Conservation (phyloP, 2,113 vertebrate genomes). For the Dipodomys ordii region DNA sequence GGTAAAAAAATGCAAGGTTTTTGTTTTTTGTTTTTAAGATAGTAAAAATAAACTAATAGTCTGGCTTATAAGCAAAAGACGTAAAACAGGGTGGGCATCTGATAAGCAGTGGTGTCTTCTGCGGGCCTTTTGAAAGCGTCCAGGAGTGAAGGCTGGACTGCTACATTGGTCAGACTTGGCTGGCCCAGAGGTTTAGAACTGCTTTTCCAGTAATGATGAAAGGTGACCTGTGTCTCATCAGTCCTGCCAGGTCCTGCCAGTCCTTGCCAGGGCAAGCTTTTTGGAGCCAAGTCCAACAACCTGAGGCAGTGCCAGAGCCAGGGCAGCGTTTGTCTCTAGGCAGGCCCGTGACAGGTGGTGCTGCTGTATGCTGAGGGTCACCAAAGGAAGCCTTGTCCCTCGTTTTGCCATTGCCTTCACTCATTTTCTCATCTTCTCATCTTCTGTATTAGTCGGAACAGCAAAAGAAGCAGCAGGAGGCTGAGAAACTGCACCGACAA, state of each 20-base stretch:
- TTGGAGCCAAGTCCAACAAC: not conserved
- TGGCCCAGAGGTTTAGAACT: not conserved
- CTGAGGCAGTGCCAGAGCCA: rapidly evolving
- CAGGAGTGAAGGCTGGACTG: too few species aligned
- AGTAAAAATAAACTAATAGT: not conserved
- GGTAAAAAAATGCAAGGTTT: not conserved
- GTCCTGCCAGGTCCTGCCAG: too few species aligned
- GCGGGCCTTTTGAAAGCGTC: too few species aligned
- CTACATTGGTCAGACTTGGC: too few species aligned
- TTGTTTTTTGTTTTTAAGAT: not conserved
- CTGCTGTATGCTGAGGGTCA: rapidly evolving
- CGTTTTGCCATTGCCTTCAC: not conserved
- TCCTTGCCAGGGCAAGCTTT: too few species aligned
- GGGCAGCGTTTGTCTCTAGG: not conserved
- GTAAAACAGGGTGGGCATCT: not conserved
- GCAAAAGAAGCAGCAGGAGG: slow-evolving; percentile 93
- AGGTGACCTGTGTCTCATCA: not conserved
- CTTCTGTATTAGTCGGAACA: slow-evolving; percentile 91
- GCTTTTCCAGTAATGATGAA: not conserved
- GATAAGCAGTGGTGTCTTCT: not conserved
- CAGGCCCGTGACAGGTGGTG: not conserved
- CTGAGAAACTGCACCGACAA: slow-evolving; percentile 92
- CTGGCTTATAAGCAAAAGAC: not conserved
- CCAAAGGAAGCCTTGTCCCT: rapidly evolving
- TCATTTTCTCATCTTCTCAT: not conserved